Percentiles rank a stretch among this genome's conserved stretches.
Conservation (phyloP, 2,888 invertebrate species). For the Heliconius aoede region DNA sequence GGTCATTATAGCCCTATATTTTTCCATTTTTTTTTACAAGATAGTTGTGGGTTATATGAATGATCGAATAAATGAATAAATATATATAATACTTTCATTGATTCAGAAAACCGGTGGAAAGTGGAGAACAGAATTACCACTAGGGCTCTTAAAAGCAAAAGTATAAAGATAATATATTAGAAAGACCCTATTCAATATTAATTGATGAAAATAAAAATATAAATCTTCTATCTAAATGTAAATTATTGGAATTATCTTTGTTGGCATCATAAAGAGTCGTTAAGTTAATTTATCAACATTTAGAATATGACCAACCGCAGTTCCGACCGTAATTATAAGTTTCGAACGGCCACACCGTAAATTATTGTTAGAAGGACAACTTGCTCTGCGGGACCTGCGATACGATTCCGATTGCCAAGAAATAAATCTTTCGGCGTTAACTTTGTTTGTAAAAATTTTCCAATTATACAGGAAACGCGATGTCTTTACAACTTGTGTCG, state of each 20-base stretch:
- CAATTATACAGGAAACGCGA: conserved; percentile 28
- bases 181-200: conserved; percentile 64
- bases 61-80: too few species aligned
- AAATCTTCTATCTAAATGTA: conserved; percentile 37
- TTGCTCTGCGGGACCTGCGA: conserved; percentile 14
- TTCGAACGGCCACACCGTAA: conserved; percentile 31
- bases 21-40: too few species aligned
- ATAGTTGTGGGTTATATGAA: too few species aligned
- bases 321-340: conserved; percentile 36
- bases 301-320: conserved; percentile 33
- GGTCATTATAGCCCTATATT: too few species aligned
- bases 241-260: conserved; percentile 33
- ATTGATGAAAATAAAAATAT: conserved; percentile 51
- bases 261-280: conserved; percentile 18
- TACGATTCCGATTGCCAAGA: conserved; percentile 21
- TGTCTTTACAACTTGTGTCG: conserved; percentile 15
- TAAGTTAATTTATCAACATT: conserved; percentile 39
- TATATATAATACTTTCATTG: too few species aligned
- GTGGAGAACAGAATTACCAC: too few species aligned
- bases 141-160: too few species aligned
- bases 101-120: too few species aligned
- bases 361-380: conserved; percentile 28
- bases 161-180: conserved; percentile 55
- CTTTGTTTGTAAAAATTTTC: conserved; percentile 14
- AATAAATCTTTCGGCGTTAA: conserved; percentile 27